Evolutionary conservation across 1,140 invertebrate species (phyloP), one percentile per base, ranked within the genome.

Genomic region (Calycopis cecrops): DNA sequence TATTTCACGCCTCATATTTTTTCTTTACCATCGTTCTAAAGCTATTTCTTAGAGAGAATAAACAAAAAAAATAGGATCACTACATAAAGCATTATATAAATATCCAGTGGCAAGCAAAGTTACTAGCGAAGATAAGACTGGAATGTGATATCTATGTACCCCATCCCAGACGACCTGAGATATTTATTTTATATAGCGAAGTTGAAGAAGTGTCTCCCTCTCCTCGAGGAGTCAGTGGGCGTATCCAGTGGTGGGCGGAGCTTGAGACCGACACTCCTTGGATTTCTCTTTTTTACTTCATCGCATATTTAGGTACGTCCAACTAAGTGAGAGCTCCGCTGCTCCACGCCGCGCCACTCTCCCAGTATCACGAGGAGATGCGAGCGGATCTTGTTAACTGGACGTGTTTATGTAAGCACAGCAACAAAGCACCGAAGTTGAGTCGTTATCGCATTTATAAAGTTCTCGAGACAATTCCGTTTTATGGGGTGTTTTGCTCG

Each of bases 381-480:
- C 48, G 28, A 48, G 57, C 50, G 64, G 83, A n/a, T 68, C 79
- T 47, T 38, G 18, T 33, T 37, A 47, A 34, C 63, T 86, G 73
- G 83, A n/a, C 67, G 60, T 69, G 71, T 84, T 84, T 83, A 86
- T 79, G 69, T 83, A 80, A 78, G 73, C 76, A 63, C 57, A 76
- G 76, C 57, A 83, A 84, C 80, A 86, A 79, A 84, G 80, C 79
- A 65, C 66, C 60, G 80, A 74, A 87, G 78, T 87, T 87, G 60
- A 69, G 81, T 71, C 81, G 81, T 87, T 87, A 87, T 87, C 84
- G 79, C 81, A 71, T 80, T 87, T 87, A 87, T 85, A 87, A 87
- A 87, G 71, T 84, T 77, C 76, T 76, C 74, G 76, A 81, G 81
- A 82, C 81, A 75, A 79, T 83, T 81, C 71, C 73, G 62, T 84